phyloP scores from a whole-genome alignment of 2,888 invertebrate species.

The Laspeyria flexula region DNA sequence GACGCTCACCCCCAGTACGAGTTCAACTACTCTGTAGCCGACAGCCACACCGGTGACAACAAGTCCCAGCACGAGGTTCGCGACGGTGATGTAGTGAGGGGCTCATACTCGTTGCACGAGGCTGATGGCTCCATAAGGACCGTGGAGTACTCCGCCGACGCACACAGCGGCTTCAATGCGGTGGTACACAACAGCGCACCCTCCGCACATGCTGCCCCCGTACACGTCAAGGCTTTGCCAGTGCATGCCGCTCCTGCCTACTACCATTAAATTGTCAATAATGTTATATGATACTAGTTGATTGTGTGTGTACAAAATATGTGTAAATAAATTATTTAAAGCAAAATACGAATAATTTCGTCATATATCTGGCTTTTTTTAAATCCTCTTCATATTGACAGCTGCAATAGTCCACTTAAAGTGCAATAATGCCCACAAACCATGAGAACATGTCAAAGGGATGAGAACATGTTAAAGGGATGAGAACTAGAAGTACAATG shows the following conservation, averaged over 20 bases:
- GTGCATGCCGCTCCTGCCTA: slow-evolving; percentile 34
- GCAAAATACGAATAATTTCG: slow-evolving; percentile 23
- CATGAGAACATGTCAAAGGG: no score
- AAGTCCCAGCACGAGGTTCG: slow-evolving; percentile 79
- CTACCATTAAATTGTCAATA: no score
- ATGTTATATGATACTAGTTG: no score
- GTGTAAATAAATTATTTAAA: slow-evolving; percentile 14
- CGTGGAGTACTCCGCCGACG: slow-evolving; percentile 79
- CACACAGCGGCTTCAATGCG: slow-evolving; percentile 75
- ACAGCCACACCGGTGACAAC: slow-evolving; percentile 81
- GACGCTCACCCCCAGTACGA: slow-evolving; percentile 68
- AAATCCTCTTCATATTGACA: background rate
- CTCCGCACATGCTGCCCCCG: slow-evolving; percentile 50
- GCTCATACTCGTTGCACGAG: slow-evolving; percentile 78
- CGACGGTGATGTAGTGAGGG: slow-evolving; percentile 80
- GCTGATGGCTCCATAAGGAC: slow-evolving; percentile 81
- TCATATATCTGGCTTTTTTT: background rate
- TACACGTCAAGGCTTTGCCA: slow-evolving; percentile 42
- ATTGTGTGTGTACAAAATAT: background rate
- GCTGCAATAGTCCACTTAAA: no score
- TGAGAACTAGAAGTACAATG: no score
- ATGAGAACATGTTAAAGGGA: no score
- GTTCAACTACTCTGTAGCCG: slow-evolving; percentile 82
- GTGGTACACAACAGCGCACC: slow-evolving; percentile 64
- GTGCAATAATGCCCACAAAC: no score